Evolutionary conservation across 1,140 invertebrate genomes (phyloP), one percentile per base, ranked within the genome.

Genomic region (Drosophila auraria): DNA sequence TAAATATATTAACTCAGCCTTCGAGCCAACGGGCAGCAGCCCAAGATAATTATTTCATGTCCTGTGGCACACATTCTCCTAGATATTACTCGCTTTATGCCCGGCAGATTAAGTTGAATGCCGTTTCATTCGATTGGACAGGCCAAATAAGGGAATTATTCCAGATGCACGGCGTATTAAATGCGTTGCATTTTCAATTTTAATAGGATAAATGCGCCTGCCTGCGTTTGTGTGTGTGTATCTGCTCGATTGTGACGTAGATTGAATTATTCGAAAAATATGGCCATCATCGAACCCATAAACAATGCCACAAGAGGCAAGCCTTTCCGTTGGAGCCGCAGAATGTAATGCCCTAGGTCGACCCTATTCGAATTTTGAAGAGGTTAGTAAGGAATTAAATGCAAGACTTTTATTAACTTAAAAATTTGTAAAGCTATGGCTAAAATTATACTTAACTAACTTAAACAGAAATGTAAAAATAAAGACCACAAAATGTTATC

Each of bases 191-290:
- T 53, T 86, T 78, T 66, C 56, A 66, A 64, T 61, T 74, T 78
- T 74, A 83, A 83, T 69, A 66, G 62, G 59, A 77, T 87, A 72
- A 75, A 59, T 50, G 23, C 12, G 40, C 33, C 9, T n/a, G 27
- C 8, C 25, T 36, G 54, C 25, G 14, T 15, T 2, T 40, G 14
- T 5, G 7, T n/a, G 33, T 57, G 23, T 23, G 17, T 49, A 27
- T 30, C 17, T 23, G 30, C 44, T 25, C 58, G 38, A 61, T 23
- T 53, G 60, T 59, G 56, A 47, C 45, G 53, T 25, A 36, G 42
- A 82, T 86, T 87, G 49, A 80, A 86, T 83, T 80, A 80, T 65
- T 51, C 38, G 59, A 66, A 87, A 87, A 78, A 86, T 69, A 64
- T 69, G 72, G 64, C 57, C 59, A 81, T 78, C 64, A 70, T 36